phyloP scores from a whole-genome alignment of 1,140 invertebrate genomes.

The Apis dorsata region DNA sequence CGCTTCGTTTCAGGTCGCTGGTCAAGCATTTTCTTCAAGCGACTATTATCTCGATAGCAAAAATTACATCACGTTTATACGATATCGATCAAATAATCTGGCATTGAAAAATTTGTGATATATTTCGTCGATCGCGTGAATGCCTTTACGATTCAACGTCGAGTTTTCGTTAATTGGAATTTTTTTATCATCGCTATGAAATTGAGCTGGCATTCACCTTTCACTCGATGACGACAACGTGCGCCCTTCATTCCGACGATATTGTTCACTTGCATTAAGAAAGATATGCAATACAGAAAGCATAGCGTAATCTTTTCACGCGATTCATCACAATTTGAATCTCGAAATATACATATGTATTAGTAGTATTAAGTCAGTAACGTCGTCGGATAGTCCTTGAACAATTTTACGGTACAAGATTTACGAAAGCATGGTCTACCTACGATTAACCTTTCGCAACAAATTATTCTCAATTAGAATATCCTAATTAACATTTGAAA shows the following conservation, averaged over 20 bases:
- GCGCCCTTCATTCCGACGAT: slow-evolving; percentile 49
- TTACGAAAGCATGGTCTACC: not conserved
- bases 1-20: not conserved
- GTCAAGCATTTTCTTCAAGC: no score
- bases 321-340: not conserved
- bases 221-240: slow-evolving; percentile 46
- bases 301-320: not conserved
- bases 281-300: slow-evolving; percentile 18
- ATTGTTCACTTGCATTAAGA: slow-evolving; percentile 36
- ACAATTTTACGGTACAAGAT: not conserved
- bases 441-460: not conserved
- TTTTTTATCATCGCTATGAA: not conserved
- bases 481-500: no score
- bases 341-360: no score
- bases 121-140: not conserved
- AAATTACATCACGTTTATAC: not conserved
- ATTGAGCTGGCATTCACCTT: slow-evolving; percentile 39
- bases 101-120: not conserved
- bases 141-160: not conserved
- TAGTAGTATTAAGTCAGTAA: no score
- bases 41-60: not conserved
- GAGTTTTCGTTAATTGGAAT: not conserved
- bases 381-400: not conserved
- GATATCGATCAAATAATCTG: not conserved
- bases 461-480: not conserved